phyloP scores from a whole-genome alignment of 2,113 vertebrate species.

The Pachypanchax playfairii region DNA sequence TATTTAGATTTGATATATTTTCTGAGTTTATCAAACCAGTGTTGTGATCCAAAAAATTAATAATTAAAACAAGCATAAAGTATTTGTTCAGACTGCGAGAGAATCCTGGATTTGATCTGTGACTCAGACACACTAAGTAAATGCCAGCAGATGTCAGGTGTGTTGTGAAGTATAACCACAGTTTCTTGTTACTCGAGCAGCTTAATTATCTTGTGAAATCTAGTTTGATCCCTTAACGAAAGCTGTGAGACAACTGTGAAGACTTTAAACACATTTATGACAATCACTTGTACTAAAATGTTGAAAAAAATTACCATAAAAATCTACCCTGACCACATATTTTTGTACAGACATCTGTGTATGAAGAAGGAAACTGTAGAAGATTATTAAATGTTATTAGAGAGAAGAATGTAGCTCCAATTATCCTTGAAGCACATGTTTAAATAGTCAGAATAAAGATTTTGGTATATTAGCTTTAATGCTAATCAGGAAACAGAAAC shows the following conservation, averaged over 20 bases:
- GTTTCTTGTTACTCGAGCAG: slow-evolving; percentile 62
- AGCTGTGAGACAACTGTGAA: slow-evolving; percentile 61
- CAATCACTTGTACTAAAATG: slow-evolving; percentile 68
- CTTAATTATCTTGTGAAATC: slow-evolving; percentile 54
- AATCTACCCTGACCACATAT: slow-evolving; percentile 60
- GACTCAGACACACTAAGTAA: slow-evolving; percentile 35
- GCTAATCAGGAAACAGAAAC: no score
- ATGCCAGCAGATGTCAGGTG: slow-evolving; percentile 51
- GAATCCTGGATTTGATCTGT: neutral
- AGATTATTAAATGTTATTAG: slow-evolving; percentile 51
- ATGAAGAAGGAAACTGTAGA: slow-evolving; percentile 56
- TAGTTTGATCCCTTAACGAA: slow-evolving; percentile 41
- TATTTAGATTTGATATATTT: no score
- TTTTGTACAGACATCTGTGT: slow-evolving; percentile 70
- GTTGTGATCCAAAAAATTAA: neutral
- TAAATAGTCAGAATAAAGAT: neutral
- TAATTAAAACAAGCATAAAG: neutral
- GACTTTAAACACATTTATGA: slow-evolving; percentile 54
- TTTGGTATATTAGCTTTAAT: neutral
- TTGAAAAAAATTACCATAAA: slow-evolving; percentile 19
- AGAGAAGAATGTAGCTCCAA: slow-evolving; percentile 62
- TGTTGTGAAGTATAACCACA: slow-evolving; percentile 66
- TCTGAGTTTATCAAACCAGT: neutral
- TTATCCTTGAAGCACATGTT: slow-evolving; percentile 54
- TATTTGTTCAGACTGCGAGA: no score